Evolutionary conservation across 2,113 vertebrate species (phyloP).

Genomic region (Pseudorasbora parva): DNA sequence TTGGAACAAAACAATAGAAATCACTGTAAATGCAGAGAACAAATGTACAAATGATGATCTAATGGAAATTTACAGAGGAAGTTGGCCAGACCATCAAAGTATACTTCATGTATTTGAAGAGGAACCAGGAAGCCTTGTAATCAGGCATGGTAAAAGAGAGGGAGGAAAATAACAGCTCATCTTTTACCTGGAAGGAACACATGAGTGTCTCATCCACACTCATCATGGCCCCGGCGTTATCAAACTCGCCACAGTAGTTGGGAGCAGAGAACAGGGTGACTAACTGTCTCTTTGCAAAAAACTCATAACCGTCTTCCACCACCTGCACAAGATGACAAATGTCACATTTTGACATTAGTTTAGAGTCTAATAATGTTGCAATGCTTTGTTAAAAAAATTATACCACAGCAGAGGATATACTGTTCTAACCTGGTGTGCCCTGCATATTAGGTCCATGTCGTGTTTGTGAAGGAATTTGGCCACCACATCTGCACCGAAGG

Average conservation of each 20-base stretch:
- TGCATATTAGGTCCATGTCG: conserved; percentile 85
- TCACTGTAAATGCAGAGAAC: neutral
- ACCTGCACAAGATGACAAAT: conserved; percentile 66
- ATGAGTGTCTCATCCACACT: conserved; percentile 83
- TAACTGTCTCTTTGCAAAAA: conserved; percentile 81
- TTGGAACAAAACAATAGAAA: neutral
- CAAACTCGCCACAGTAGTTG: conserved; percentile 84
- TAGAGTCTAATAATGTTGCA: neutral
- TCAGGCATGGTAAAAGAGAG: neutral
- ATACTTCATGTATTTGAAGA: neutral
- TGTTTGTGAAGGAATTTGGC: conserved; percentile 84
- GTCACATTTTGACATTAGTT: conserved; percentile 11
- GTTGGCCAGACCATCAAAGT: neutral
- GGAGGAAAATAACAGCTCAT: neutral
- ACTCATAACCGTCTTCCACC: conserved; percentile 82
- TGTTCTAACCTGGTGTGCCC: conserved; percentile 77
- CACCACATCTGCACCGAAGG: conserved; percentile 81
- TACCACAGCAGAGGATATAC: neutral
- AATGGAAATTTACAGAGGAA: conserved; percentile 11
- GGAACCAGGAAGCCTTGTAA: neutral
- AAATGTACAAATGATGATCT: neutral
- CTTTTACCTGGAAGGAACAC: conserved; percentile 81
- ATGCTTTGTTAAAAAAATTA: neutral
- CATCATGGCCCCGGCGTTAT: conserved; percentile 84
- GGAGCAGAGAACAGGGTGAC: conserved; percentile 81